A percentile compares a stretch with the other conserved stretches of the same genome.
phyloP scores from a whole-genome alignment of 1,140 invertebrate genomes.

The Radopholus similis region DNA sequence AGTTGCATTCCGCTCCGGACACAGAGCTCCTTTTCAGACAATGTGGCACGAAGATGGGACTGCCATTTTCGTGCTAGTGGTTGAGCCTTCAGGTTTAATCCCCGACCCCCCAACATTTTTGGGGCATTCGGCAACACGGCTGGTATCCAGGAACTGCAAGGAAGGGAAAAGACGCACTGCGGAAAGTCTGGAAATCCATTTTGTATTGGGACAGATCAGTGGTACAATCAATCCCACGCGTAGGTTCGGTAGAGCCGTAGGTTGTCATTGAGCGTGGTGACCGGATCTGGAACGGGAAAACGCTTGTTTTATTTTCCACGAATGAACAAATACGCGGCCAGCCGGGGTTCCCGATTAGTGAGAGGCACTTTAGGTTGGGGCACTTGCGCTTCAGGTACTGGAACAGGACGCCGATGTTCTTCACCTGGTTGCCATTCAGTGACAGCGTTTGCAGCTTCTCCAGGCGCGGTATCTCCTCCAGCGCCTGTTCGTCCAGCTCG shows the following conservation, averaged over 20 bases:
- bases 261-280: conserved; percentile 23
- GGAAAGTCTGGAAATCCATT: conserved; percentile 4
- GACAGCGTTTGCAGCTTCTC: conserved; percentile 33
- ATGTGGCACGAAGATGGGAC: not conserved
- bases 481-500: conserved; percentile 34
- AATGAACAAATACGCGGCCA: conserved; percentile 46
- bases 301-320: no score
- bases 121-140: not conserved
- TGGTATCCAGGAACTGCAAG: conserved; percentile 24
- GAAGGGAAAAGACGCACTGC: conserved; percentile 20
- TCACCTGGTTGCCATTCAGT: conserved; percentile 39
- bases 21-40: not conserved
- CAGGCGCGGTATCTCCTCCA: conserved; percentile 26
- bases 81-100: not conserved
- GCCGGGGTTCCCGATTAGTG: conserved; percentile 43
- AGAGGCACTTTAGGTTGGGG: conserved; percentile 37
- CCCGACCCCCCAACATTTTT: not conserved
- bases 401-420: conserved; percentile 38
- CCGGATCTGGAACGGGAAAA: no score
- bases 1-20: not conserved
- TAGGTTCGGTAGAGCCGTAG: conserved; percentile 18
- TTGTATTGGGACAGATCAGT: no score
- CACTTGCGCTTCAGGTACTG: conserved; percentile 36
- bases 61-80: not conserved
- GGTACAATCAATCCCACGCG: conserved; percentile 8